Evolutionary conservation across 2,113 vertebrate species (phyloP).

Genomic region (Phrynosoma platyrhinos): DNA sequence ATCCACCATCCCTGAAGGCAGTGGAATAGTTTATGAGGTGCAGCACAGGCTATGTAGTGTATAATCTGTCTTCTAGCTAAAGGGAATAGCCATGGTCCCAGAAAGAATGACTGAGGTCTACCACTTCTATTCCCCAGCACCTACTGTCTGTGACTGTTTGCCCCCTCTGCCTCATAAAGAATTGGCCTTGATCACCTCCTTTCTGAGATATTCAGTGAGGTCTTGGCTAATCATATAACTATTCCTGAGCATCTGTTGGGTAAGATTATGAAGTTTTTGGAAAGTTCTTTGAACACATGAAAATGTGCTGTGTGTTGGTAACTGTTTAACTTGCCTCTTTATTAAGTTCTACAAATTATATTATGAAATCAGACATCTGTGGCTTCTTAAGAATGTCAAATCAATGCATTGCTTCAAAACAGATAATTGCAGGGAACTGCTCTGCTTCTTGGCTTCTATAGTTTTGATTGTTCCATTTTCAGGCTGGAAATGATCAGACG

Average conservation of each 20-base stretch:
- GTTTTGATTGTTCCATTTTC: constrained; percentile 76
- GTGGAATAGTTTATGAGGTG: not conserved
- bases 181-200: not conserved
- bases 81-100: not conserved
- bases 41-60: not conserved
- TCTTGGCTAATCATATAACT: not conserved
- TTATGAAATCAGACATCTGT: constrained; percentile 81
- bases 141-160: not conserved
- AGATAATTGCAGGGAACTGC: constrained; percentile 78
- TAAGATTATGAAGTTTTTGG: constrained; percentile 79
- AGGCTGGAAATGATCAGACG: constrained; percentile 65
- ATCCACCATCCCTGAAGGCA: no score
- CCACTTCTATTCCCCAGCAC: not conserved
- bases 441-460: constrained; percentile 72
- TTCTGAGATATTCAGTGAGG: not conserved
- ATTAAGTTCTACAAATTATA: constrained; percentile 83
- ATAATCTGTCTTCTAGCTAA: not conserved
- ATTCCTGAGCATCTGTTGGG: constrained; percentile 59
- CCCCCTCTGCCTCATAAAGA: no score
- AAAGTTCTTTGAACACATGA: constrained; percentile 81
- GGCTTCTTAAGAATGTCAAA: constrained; percentile 84
- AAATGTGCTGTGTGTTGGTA: constrained; percentile 80
- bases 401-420: constrained; percentile 79
- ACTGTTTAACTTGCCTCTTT: constrained; percentile 83
- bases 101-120: not conserved